Evolutionary conservation across 2,113 vertebrate genomes (phyloP), one percentile per base, ranked within the genome.

Genomic region (Muscicapa adusta): DNA sequence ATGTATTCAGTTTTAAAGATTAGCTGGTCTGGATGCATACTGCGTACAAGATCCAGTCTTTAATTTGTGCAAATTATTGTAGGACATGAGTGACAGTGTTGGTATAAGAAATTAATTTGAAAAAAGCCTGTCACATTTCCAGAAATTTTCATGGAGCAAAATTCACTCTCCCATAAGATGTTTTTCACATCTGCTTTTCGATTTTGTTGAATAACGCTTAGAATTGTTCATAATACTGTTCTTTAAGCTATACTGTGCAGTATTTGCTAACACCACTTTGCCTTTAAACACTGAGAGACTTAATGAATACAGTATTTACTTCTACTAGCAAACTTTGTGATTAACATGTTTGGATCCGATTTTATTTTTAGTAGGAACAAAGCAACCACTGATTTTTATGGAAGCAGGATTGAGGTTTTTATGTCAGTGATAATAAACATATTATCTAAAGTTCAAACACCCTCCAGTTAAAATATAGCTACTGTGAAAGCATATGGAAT

Each of bases 181-280:
- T 79, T 95, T 91, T 81, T 65, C 79, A 74, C 33, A 13, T 48
- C 78, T 84, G 85, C 79, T 87, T 89, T 86, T 91, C 24, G 38
- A 28, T 85, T 93, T 89, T 48, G 26, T 80, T 89, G 40, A 61
- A 18, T 40, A 63, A 51, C 23, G 38, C n/a, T 76, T 77, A 77
- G 63, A 93, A 42, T 7, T 68, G 47, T 93, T 71, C 50, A 42
- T 63, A 76, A 18, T 66, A 31, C 54, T 34, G 25, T 91, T 97
- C 74, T 91, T 70, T 62, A 31, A 89, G 68, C 29, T 83, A 7
- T 22, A 23, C 23, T 71, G 8, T 58, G 45, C 19, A 76, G 33
- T 51, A 88, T 86, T 89, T 85, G 77, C 94, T 89, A 75, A 78
- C 53, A 92, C 92, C 91, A 71, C 89, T 95, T 96, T 95, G 87